Evolutionary conservation across 2,888 invertebrate species (phyloP).

Genomic region (Priocnemis perturbator): DNA sequence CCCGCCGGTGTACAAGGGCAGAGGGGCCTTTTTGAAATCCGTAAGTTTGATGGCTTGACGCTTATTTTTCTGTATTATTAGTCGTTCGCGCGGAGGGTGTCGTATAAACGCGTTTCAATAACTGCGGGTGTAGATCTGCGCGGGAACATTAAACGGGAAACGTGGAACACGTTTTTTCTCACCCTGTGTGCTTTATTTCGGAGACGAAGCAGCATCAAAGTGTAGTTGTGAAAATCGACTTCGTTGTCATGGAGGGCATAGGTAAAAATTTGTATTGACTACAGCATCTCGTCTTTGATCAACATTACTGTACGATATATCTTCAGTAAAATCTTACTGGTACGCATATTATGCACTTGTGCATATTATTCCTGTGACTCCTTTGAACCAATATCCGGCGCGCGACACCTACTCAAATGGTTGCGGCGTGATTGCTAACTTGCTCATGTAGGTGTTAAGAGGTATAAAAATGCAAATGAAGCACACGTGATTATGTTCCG

Average conservation of each 20-base stretch:
- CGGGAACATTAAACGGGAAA: too few species aligned
- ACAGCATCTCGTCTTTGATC: neutral
- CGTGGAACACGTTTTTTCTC: too few species aligned
- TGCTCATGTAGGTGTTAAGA: constrained; percentile 27
- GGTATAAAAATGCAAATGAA: constrained; percentile 35
- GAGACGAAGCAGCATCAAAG: too few species aligned
- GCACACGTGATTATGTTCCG: neutral
- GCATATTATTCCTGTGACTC: constrained; percentile 39
- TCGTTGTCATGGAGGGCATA: too few species aligned
- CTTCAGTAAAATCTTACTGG: constrained; percentile 32
- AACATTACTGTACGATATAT: constrained; percentile 5
- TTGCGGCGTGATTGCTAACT: too few species aligned
- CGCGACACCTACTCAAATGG: constrained; percentile 21
- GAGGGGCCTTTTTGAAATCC: constrained; percentile 56
- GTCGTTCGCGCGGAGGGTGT: too few species aligned
- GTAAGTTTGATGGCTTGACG: constrained; percentile 44
- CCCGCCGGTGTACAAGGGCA: constrained; percentile 42
- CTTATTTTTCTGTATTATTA: too few species aligned
- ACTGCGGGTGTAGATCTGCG: too few species aligned
- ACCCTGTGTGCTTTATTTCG: too few species aligned
- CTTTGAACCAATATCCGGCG: constrained; percentile 10
- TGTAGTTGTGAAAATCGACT: too few species aligned
- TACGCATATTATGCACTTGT: constrained; percentile 30
- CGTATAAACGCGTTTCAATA: too few species aligned
- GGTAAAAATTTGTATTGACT: too few species aligned